Conservation (phyloP, 2,113 vertebrate genomes). For the Narcine bancroftii region DNA sequence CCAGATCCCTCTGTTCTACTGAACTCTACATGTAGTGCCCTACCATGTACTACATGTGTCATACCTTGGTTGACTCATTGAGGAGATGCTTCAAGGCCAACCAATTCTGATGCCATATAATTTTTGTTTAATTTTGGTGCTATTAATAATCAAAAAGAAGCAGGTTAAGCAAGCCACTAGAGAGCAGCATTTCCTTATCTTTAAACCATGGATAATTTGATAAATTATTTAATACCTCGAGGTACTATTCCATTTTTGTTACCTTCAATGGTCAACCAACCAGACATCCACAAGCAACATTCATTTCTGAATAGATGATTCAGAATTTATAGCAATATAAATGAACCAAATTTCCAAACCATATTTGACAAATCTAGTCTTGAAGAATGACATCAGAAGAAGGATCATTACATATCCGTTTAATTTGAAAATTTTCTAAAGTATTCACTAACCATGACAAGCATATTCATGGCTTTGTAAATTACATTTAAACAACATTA, state of each 20-base stretch:
- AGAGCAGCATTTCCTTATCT: slow-evolving; percentile 27
- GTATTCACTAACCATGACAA: background rate
- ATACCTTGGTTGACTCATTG: too few relatives aligned
- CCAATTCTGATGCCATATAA: too few relatives aligned
- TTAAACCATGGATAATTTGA: slow-evolving; percentile 12
- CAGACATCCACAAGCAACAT: background rate
- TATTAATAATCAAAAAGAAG: background rate
- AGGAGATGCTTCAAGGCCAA: background rate
- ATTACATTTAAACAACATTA: background rate
- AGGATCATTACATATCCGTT: background rate
- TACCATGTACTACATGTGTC: too few relatives aligned
- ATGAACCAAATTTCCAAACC: background rate
- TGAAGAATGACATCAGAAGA: background rate
- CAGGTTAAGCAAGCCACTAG: background rate
- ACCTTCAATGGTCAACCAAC: background rate
- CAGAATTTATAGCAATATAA: background rate
- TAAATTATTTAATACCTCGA: background rate
- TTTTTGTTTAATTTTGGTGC: background rate
- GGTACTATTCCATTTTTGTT: background rate
- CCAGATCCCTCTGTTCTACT: too few relatives aligned
- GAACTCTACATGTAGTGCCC: too few relatives aligned
- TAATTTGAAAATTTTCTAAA: too few relatives aligned
- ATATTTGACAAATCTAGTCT: background rate
- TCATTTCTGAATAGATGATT: background rate
- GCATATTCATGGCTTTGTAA: background rate